Conservation (phyloP, 2,113 vertebrate genomes). For the Tiliqua scincoides region DNA sequence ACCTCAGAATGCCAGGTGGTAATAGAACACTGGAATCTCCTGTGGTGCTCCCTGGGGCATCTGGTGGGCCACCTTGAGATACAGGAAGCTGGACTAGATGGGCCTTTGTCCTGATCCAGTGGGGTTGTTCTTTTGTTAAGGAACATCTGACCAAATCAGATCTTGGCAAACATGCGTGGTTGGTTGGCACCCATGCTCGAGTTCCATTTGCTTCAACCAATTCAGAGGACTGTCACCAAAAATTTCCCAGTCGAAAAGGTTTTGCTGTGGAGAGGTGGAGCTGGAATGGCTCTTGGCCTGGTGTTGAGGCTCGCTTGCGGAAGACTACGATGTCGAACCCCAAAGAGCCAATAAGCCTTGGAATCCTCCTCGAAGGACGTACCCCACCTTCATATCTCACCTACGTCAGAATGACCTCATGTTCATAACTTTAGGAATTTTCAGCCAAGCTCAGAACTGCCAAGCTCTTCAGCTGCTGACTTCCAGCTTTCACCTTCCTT, state of each 20-base stretch:
- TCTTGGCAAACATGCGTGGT: too few species aligned
- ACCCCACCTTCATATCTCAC: slow-evolving; percentile 65
- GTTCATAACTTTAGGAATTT: slow-evolving; percentile 53
- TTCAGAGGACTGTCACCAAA: background rate
- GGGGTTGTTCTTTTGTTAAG: too few species aligned
- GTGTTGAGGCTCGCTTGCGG: rapidly evolving
- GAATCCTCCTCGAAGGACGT: slow-evolving; percentile 55
- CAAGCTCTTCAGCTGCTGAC: slow-evolving; percentile 44
- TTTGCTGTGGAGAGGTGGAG: rapidly evolving
- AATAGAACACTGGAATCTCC: too few species aligned
- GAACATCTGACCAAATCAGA: too few species aligned
- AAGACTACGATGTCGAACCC: background rate
- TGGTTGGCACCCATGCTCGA: too few species aligned
- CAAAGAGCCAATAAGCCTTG: slow-evolving; percentile 16
- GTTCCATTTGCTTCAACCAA: too few species aligned
- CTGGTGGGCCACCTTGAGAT: too few species aligned
- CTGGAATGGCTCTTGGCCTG: rapidly evolving
- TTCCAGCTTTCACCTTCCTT: slow-evolving; percentile 50
- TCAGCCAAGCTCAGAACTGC: slow-evolving; percentile 43
- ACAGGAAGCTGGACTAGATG: too few species aligned
- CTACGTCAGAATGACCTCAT: slow-evolving; percentile 66
- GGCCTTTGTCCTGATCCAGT: too few species aligned
- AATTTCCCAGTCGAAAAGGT: background rate
- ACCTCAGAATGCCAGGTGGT: too few species aligned
- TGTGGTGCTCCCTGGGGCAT: too few species aligned